Conservation (phyloP, 2,888 invertebrate species). For the Meandrusa payeni region DNA sequence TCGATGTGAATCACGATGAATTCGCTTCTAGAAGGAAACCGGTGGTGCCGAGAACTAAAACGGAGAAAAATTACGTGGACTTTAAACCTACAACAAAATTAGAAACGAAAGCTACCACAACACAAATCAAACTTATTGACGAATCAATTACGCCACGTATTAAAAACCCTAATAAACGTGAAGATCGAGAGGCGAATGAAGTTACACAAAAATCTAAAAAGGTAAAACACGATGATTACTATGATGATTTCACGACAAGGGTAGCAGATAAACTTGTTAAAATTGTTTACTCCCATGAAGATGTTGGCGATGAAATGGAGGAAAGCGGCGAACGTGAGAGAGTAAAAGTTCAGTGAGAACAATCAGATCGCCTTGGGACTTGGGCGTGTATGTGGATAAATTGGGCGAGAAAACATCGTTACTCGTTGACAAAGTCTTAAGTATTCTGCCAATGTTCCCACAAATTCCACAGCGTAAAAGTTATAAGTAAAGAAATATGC, state of each 20-base stretch:
- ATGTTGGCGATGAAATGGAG: conserved; percentile 42
- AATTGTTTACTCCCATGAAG: conserved; percentile 34
- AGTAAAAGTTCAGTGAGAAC: conserved; percentile 35
- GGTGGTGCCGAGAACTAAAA: conserved; percentile 48
- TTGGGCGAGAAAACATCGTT: conserved; percentile 38
- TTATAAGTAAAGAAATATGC: too few relatives aligned
- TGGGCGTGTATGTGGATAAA: conserved; percentile 37
- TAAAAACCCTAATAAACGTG: conserved; percentile 34
- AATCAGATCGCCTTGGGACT: conserved; percentile 45
- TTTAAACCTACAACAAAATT: conserved; percentile 10
- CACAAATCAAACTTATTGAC: conserved; percentile 29
- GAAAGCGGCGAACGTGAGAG: conserved; percentile 43
- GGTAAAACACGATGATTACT: conserved; percentile 32
- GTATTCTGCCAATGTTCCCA: conserved; percentile 53
- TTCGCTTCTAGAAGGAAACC: conserved; percentile 55
- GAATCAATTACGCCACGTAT: conserved; percentile 34
- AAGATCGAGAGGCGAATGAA: neutral
- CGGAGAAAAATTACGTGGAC: conserved; percentile 29
- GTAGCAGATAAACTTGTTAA: conserved; percentile 31
- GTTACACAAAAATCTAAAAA: conserved; percentile 14
- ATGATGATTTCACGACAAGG: conserved; percentile 47
- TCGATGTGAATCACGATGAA: conserved; percentile 66
- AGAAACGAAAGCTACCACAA: conserved; percentile 24
- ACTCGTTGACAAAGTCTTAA: conserved; percentile 39
- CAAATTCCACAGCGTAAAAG: conserved; percentile 33